Evolutionary conservation across 2,888 invertebrate genomes (phyloP), one percentile per base, ranked within the genome.

Genomic region (Rhaphigaster nebulosa): DNA sequence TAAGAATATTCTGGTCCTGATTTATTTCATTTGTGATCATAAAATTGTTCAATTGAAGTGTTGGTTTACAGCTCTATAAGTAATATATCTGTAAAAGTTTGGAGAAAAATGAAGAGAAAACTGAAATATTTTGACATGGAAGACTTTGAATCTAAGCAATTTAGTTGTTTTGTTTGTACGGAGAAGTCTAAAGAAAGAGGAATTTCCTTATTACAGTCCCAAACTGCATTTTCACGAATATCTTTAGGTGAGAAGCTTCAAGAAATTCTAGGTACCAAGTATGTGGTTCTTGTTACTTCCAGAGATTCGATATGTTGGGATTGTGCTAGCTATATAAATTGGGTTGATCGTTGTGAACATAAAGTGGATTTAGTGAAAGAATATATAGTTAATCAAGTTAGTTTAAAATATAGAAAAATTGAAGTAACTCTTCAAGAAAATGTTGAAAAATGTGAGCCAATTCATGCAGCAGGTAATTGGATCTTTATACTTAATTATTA

Each of bases 181-280:
- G 60, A 90, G n/a, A 87, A 90, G 52, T 87, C 60, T n/a, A 50
- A 34, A 15, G 92, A 92, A 26, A 91, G 89, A 90, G 92, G 92
- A 15, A 89, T 92, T 23, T 90, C 91, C 15, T 90, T 92, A 23
- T 70, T 92, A n/a, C 54, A 89, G 29, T 90, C 89, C 29, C 90
- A 91, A 50, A 92, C 92, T 38, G 91, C 91, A 10, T 91, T 91
- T 87, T 92, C 92, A 3, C 65, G 91, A 23, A 91, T 92, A 41
- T 91, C 91, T 76, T 56, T 92, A 84, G 92, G 92, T 29, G 91
- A 91, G 65, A 91, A 91, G 45, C 91, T 92, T 26, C 92, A 92
- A 76, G 92, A 92, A 91, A 91, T 92, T 56, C 38, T 92, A 2
- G 91, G 92, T 54, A n/a, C 80, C 4, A 91, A 91, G 65, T 91